phyloP scores from a whole-genome alignment of 1,140 invertebrate genomes.

The Chlorops oryzae region DNA sequence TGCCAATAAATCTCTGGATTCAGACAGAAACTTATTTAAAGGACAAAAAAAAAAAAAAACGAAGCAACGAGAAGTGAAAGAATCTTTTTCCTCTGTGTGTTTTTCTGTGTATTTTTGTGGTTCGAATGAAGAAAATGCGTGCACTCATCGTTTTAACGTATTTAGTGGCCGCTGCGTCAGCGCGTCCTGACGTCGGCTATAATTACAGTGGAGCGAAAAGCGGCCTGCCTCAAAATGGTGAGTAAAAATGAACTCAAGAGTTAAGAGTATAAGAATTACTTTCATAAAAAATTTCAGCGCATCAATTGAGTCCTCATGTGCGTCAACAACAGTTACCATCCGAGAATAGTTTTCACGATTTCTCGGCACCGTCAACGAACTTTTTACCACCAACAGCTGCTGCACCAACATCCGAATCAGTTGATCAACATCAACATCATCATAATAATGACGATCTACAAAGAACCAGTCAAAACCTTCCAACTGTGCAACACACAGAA shows the following conservation, averaged over 20 bases:
- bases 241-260: conserved; percentile 7
- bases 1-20: no score
- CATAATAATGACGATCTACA: no score
- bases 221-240: conserved; percentile 36
- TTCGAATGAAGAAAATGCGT: no score
- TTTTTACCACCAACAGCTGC: not conserved
- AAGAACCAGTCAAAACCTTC: no score
- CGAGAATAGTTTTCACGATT: no score
- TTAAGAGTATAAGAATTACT: not conserved
- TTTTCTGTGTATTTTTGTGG: no score
- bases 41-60: not conserved
- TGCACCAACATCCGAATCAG: not conserved
- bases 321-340: conserved; percentile 12
- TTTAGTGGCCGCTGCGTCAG: conserved; percentile 51
- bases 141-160: conserved; percentile 47
- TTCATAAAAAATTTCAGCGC: not conserved
- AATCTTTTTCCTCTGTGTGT: no score
- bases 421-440: no score
- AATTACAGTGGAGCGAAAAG: conserved; percentile 50
- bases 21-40: conserved; percentile 14
- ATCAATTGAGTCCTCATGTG: not conserved
- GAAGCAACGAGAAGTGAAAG: not conserved
- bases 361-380: no score
- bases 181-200: conserved; percentile 55
- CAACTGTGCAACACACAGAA: conserved; percentile 18